Base-by-base conservation (phyloP, 1,140 invertebrate genomes). In the Anagrus nilaparvatae region DNA sequence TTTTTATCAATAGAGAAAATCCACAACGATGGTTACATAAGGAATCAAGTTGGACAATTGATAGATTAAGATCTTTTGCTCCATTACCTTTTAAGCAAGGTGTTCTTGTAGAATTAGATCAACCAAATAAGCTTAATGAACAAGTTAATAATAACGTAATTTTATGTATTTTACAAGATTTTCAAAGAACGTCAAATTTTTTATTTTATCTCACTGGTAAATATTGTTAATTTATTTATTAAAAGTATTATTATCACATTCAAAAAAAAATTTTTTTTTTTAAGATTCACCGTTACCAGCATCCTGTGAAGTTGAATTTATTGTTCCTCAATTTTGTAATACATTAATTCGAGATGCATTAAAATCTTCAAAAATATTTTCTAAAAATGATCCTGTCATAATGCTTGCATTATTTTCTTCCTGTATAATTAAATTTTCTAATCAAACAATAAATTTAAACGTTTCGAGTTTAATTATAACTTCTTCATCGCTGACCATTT, bases 31-130 rank as follows among this genome's bases (percentile, higher is more conserved):
- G 65, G 67, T 40, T 69, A 19, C 55, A 60, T 17, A 67, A 65
- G 40, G 62, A 66, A 46, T 38, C 50, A 7, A 63, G 61, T 30
- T 69, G 63, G 63, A 65, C 65, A 1, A 60, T 61, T 28, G 63
- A 68, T 24, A 56, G 61, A 46, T 44, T 69, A 10, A 52, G 59
- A 47, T 61, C 53, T 6, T 60, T 71, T 20, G 51, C 59, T 4
- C 55, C 66, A 14, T 46, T 71, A 24, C 61, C 67, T 10, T 70
- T 61, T 35, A 65, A 69, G 32, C 67, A 70, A 50, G 69, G 69
- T 1, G 37, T 69, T 35, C 17, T 63, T 6, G 48, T 70, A 0
- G 61, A 70, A 40, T 44, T 71, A 6, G 49, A 65, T 41, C 48
- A 66, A 12, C 53, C 59, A 9, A 56, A 39, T 5, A 63, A 55